phyloP scores from a whole-genome alignment of 1,140 invertebrate genomes.

The Teleopsis dalmanni region DNA sequence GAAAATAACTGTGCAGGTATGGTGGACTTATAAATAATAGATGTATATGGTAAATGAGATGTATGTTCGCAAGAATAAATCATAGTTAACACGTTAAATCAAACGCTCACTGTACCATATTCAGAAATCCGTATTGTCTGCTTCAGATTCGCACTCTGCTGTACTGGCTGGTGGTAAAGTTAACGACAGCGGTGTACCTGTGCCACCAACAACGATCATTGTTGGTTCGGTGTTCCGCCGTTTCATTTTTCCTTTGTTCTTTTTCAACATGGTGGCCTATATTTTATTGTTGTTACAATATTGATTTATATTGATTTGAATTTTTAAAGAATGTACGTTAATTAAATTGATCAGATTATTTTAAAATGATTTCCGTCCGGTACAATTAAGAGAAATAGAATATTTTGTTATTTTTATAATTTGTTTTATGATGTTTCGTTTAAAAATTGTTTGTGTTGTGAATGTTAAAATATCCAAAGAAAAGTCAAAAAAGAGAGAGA shows the following conservation, averaged over 20 bases:
- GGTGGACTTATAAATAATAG: no score
- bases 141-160: slow-evolving; percentile 44
- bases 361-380: not conserved
- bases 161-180: slow-evolving; percentile 24
- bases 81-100: slow-evolving; percentile 49
- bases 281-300: slow-evolving; percentile 3
- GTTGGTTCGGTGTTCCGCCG: slow-evolving; percentile 85
- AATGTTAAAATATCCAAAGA: not conserved
- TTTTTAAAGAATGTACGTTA: not conserved
- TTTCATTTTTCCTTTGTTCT: slow-evolving; percentile 91
- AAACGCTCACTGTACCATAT: slow-evolving; percentile 59
- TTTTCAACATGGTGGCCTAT: slow-evolving; percentile 82
- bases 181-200: slow-evolving; percentile 49
- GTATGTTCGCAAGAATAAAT: no score
- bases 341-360: not conserved
- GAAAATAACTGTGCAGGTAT: no score
- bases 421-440: not conserved
- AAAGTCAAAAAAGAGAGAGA: not conserved
- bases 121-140: slow-evolving; percentile 49
- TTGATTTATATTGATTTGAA: not conserved
- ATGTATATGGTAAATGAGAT: no score
- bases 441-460: not conserved
- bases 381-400: not conserved
- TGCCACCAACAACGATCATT: slow-evolving; percentile 62
- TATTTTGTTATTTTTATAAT: not conserved